These are phyloP conservation scores for Gallinago paraguaiae DNA, from an alignment of 2,113 vertebrate species.

Conservation along the genomic window DNA sequence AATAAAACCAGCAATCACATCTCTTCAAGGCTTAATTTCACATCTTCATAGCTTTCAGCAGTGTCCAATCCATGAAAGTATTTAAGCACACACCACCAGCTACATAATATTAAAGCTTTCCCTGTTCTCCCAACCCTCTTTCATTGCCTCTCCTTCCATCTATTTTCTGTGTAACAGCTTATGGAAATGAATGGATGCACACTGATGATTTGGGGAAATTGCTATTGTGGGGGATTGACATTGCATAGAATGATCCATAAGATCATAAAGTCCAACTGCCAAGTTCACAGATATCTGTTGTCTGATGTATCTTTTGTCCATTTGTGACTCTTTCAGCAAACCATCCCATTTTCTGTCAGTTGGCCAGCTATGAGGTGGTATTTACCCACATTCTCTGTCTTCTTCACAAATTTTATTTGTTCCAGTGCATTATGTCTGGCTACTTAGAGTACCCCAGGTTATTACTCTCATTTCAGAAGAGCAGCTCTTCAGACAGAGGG, in stretches of 20 bases:
- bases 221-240: not conserved
- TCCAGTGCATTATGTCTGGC: not conserved
- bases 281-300: no score
- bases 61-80: not conserved
- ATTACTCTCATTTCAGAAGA: not conserved
- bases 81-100: not conserved
- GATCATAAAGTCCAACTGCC: not conserved
- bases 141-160: not conserved
- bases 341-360: not conserved
- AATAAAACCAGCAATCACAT: not conserved
- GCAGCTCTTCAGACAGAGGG: not conserved
- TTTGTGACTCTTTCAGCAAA: not conserved
- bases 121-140: not conserved
- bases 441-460: not conserved
- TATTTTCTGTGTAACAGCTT: not conserved
- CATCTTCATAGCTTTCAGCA: not conserved
- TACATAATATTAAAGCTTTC: not conserved
- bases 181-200: not conserved
- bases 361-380: not conserved
- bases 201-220: not conserved
- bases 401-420: not conserved
- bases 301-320: not conserved
- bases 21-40: not conserved
- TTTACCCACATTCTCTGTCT: not conserved
- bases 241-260: not conserved